These are phyloP conservation scores for Tetramorium parvispinum DNA, from an alignment of 1,140 invertebrate species.

Conservation along the genomic window DNA sequence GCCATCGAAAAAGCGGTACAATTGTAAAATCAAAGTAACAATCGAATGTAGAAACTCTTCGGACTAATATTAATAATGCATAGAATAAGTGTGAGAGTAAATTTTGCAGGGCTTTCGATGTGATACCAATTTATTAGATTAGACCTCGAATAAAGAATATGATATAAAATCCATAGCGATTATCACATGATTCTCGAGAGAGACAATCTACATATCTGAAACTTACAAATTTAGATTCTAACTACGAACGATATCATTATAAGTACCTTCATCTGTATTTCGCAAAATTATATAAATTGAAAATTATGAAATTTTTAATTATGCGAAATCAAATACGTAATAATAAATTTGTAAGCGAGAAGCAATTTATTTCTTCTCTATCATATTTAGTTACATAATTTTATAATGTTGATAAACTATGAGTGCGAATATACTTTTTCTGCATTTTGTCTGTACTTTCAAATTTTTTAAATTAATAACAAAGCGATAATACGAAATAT, in stretches of 20 bases:
- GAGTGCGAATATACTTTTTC: conserved; percentile 2
- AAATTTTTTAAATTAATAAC: background rate
- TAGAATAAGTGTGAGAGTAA: conserved; percentile 33
- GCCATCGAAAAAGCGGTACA: conserved; percentile 38
- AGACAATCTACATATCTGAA: conserved; percentile 70
- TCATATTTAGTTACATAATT: conserved; percentile 44
- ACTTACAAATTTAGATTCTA: conserved; percentile 49
- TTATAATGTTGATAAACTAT: conserved; percentile 10
- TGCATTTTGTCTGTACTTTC: background rate
- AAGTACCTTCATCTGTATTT: conserved; percentile 26
- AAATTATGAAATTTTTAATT: background rate
- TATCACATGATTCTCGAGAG: conserved; percentile 52
- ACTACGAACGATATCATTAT: conserved; percentile 1
- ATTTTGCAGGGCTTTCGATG: conserved; percentile 69
- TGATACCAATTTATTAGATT: conserved; percentile 55
- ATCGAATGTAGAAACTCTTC: conserved; percentile 41
- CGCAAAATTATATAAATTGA: background rate
- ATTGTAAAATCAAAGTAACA: conserved; percentile 60
- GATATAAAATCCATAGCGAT: conserved; percentile 1
- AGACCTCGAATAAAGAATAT: conserved; percentile 20
- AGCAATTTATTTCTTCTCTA: background rate
- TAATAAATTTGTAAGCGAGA: background rate
- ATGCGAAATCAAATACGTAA: background rate
- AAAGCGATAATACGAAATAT: conserved; percentile 18
- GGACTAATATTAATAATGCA: conserved; percentile 40